Base-by-base conservation (phyloP, 2,113 vertebrate genomes). In the Pedionomus torquatus region DNA sequence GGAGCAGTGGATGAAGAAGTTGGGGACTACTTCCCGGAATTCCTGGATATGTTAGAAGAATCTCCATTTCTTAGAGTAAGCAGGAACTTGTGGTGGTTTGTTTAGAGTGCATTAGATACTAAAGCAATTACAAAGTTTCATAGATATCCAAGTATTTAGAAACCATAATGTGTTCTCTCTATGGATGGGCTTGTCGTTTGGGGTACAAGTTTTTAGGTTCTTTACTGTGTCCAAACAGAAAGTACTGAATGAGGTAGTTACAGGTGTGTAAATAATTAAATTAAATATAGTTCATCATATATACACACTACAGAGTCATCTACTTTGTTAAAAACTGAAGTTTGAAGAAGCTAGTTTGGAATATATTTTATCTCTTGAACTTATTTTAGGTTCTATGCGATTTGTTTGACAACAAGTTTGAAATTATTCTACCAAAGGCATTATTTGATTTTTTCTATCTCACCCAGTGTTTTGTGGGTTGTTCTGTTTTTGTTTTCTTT, bases 1-100 rank as follows among this genome's bases (percentile, higher is more conserved):
- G 99, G 99, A 97, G 99, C 99, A 0, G 99, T 99, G 95, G 99
- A 99, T 39, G 99, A 99, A 98, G 99, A 99, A 96, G 99, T 99
- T 76, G 99, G 99, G 91, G 99, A 99, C 92, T 99, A 98, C 96
- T 99, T 99, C 94, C 99, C 99, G 63, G 99, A 99, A 91, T 99
- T 99, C 95, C 98, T 99, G 63, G 99, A 99, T 97, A 99, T 99
- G 99, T 97, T 99, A 96, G 99, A 99, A 97, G 99, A 99, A 96
- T 99, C 99, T 14, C 99, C 99, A 11, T 99, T 99, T 98, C 98
- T 99, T 54, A 99, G 99, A 98, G 99, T 99, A 92, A 97, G 98
- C 97, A 78, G 70, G 82, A 24, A 74, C 10, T 57, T 55, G 8
- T 24, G 18, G 3, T 75, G 39, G 71, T 70, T 69, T 64, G 17